These are phyloP conservation scores for Antrozous pallidus DNA, from an alignment of 2,797 vertebrate genomes.

Conservation along the genomic window DNA sequence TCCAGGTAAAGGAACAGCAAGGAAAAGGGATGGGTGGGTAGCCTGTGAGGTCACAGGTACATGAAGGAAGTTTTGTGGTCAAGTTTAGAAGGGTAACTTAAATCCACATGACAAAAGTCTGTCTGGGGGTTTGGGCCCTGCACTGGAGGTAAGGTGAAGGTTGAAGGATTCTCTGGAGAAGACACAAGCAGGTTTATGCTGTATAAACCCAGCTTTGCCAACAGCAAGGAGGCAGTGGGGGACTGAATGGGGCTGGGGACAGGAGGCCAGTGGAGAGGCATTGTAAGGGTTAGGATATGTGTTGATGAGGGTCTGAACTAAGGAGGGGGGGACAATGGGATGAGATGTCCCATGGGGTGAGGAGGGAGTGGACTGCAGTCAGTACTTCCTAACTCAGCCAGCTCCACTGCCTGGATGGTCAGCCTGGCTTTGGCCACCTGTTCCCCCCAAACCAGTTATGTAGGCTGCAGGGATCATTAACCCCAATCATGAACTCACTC, in stretches of 20 bases:
- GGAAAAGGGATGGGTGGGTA: neutral
- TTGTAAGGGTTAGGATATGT: neutral
- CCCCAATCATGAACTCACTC: slow-evolving; percentile 40
- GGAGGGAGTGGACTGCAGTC: neutral
- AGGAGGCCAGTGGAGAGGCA: neutral
- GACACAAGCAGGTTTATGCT: neutral
- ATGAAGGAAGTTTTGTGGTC: neutral
- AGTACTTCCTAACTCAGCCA: neutral
- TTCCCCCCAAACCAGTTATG: slow-evolving; percentile 45
- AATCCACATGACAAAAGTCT: neutral
- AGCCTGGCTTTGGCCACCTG: slow-evolving; percentile 51
- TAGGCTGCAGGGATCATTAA: slow-evolving; percentile 62
- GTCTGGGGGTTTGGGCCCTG: neutral
- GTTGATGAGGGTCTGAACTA: neutral
- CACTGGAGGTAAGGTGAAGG: no score
- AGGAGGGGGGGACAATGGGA: neutral
- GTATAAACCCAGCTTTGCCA: neutral
- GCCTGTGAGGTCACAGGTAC: neutral
- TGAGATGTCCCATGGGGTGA: neutral
- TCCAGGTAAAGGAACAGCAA: neutral
- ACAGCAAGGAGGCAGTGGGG: neutral
- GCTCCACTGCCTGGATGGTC: neutral
- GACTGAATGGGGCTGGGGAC: neutral
- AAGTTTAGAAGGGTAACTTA: neutral
- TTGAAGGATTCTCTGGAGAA: neutral